A percentile compares a stretch with the other conserved stretches of the same genome.
Conservation (phyloP, 2,888 invertebrate genomes). For the Nematopogon swammerdamellus region DNA sequence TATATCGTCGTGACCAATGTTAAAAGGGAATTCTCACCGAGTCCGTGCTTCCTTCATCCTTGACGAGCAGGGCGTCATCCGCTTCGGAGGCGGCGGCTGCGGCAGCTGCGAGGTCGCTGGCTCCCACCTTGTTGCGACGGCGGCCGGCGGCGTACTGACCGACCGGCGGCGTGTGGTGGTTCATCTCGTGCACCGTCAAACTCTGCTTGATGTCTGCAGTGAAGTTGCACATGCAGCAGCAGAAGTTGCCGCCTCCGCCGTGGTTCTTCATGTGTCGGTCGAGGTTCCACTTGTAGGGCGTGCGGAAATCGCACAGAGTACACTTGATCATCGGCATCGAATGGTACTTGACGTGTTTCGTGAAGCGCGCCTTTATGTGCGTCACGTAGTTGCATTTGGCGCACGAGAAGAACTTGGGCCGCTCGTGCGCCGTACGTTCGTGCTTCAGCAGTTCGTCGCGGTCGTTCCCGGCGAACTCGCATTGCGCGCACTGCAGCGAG, state of each 20-base stretch:
- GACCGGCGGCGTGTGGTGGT: conserved; percentile 81
- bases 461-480: conserved; percentile 65
- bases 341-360: conserved; percentile 91
- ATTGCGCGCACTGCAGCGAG: conserved; percentile 59
- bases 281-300: conserved; percentile 90
- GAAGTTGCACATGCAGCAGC: conserved; percentile 85
- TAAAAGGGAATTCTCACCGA: conserved; percentile 35
- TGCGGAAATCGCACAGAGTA: conserved; percentile 88
- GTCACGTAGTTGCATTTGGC: conserved; percentile 89
- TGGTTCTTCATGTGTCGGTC: conserved; percentile 93
- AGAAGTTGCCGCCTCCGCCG: conserved; percentile 79
- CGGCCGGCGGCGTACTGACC: conserved; percentile 57
- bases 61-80: conserved; percentile 26
- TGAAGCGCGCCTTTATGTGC: conserved; percentile 83
- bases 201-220: conserved; percentile 91
- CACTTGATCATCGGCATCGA: conserved; percentile 95
- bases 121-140: conserved; percentile 72
- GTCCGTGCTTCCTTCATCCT: conserved; percentile 50
- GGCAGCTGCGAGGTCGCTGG: conserved; percentile 57
- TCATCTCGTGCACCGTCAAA: conserved; percentile 87
- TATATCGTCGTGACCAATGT: too few relatives aligned
- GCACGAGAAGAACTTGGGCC: conserved; percentile 79
- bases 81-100: conserved; percentile 20
- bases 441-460: conserved; percentile 64
- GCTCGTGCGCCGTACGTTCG: conserved; percentile 70